Evolutionary conservation across 2,888 invertebrate species (phyloP), one percentile per base, ranked within the genome.

Genomic region (Doris montereyensis): DNA sequence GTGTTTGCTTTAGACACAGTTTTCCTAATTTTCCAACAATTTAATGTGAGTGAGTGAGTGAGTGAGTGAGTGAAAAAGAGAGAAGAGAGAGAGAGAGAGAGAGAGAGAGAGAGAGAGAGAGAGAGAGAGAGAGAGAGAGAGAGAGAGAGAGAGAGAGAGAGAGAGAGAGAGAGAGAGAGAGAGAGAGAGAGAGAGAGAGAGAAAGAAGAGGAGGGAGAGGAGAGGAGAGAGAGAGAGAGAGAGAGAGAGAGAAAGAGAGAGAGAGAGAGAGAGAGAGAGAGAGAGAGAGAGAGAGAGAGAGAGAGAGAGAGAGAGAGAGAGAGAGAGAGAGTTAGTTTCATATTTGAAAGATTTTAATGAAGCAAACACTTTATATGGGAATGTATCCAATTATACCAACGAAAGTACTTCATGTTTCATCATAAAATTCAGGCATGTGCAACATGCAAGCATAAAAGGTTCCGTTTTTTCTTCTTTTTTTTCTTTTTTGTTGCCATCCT

Each of bases 231-330:
- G 72, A 35, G 52, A 35, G 72, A 26, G 72, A 71, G 34, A 34
- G 71, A 71, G 34, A 71, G 8, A 34, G 71, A 32, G 71, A 32
- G 71, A 32, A 35, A n/a, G 71, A 32, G 71, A 32, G 71, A n/a
- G 71, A 32, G 52, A 30, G 72, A 30, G 72, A 30, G 72, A 35
- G 52, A 26, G 72, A 35, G 24, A 35, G 72, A 35, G 72, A 35
- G 52, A 35, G 72, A 26, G 72, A 71, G 34, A 34, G 71, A 71
- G 34, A 71, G 8, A 34, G 71, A 34, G 35, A 71, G 71, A 71
- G 71, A 71, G 71, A 71, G 71, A 34, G 71, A 13, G 71, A 71
- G 71, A 71, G 71, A 71, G 71, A 71, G 71, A 71, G 71, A 71
- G 71, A 35, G 72, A 35, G 72, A 35, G 72, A 35, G 41, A 21